These are phyloP conservation scores for Brachyrhaphis roseni DNA, from an alignment of 2,797 vertebrate genomes.

Conservation along the genomic window DNA sequence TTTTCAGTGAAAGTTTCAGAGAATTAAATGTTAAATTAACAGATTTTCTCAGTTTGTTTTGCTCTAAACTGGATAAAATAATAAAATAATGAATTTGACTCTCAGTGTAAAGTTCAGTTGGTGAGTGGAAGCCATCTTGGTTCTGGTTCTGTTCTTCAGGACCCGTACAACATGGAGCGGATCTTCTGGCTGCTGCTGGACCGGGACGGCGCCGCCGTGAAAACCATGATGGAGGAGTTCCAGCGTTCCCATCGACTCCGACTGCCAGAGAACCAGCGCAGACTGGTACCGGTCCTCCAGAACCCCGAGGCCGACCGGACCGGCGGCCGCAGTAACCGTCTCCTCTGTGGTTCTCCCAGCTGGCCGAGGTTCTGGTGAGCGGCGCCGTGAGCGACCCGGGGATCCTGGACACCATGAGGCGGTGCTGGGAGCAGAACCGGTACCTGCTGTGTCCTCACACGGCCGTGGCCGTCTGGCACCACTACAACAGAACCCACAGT, in stretches of 20 bases:
- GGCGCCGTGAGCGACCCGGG: constrained; percentile 81
- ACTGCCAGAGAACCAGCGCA: constrained; percentile 80
- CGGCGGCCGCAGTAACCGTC: background rate
- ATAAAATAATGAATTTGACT: background rate
- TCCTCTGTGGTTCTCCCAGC: constrained; percentile 63
- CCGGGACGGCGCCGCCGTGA: constrained; percentile 74
- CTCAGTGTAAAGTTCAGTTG: background rate
- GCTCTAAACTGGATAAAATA: background rate
- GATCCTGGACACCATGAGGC: constrained; percentile 83
- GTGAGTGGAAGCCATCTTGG: background rate
- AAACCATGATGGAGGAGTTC: constrained; percentile 88
- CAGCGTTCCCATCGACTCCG: constrained; percentile 71
- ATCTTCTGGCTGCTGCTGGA: constrained; percentile 89
- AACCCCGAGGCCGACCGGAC: background rate
- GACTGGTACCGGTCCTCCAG: constrained; percentile 54
- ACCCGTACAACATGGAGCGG: constrained; percentile 95
- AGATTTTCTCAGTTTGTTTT: background rate
- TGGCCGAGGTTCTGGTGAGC: constrained; percentile 75
- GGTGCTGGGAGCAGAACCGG: constrained; percentile 90
- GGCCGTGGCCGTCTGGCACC: constrained; percentile 87
- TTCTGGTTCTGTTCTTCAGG: constrained; percentile 69
- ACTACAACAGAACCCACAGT: constrained; percentile 83
- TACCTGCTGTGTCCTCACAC: constrained; percentile 94
- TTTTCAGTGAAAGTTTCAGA: background rate
- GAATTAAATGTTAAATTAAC: background rate